phyloP scores from a whole-genome alignment of 2,888 invertebrate genomes.

The Lasioglossum oenotherae region DNA sequence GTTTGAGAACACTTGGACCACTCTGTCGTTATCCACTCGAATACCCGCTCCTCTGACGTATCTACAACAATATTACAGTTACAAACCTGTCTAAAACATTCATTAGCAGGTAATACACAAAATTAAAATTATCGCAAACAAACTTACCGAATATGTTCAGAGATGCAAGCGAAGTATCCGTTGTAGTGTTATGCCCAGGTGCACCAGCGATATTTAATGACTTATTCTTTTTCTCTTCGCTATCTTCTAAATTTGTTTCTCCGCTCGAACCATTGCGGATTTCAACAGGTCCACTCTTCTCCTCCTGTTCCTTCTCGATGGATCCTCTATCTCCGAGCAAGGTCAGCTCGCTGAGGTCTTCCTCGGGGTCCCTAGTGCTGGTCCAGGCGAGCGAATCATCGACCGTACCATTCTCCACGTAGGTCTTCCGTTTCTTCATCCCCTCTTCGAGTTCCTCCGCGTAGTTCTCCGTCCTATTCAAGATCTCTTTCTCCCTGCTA shows the following conservation, averaged over 20 bases:
- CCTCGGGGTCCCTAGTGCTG: conserved; percentile 53
- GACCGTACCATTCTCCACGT: conserved; percentile 50
- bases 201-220: conserved; percentile 9
- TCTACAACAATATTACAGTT: conserved; percentile 38
- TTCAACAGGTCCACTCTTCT: conserved; percentile 36
- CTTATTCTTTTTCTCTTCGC: conserved; percentile 42
- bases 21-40: conserved; percentile 92
- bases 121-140: not conserved
- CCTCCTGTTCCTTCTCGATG: conserved; percentile 28
- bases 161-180: conserved; percentile 43
- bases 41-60: conserved; percentile 84
- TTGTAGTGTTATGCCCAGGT: conserved; percentile 21
- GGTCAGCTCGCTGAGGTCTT: conserved; percentile 40
- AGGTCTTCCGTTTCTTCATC: conserved; percentile 51
- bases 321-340: conserved; percentile 34
- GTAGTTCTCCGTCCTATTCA: conserved; percentile 55
- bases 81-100: not conserved
- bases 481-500: conserved; percentile 3
- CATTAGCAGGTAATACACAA: not conserved
- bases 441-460: conserved; percentile 56
- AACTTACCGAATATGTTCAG: conserved; percentile 56
- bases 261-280: conserved; percentile 30
- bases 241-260: conserved; percentile 29
- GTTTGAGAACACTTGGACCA: conserved; percentile 95
- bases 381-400: conserved; percentile 37